Percentiles rank a stretch among this genome's conserved stretches.
Evolutionary conservation across 2,797 vertebrate genomes (phyloP).

Genomic region (Chloroceryle inda): DNA sequence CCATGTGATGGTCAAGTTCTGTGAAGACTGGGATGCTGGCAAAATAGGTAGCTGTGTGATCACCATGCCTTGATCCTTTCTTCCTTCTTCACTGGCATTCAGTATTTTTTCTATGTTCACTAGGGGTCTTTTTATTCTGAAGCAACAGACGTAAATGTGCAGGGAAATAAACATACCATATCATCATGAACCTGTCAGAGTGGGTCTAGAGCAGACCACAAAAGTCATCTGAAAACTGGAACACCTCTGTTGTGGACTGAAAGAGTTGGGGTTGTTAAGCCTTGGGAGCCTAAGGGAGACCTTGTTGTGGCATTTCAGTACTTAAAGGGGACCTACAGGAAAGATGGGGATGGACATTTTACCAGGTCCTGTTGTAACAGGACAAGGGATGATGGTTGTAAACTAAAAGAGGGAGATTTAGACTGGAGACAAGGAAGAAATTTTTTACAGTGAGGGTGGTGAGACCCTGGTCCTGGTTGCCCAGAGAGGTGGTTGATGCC

Average conservation of each 20-base stretch:
- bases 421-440: neutral
- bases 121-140: rapidly evolving
- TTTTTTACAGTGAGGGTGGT: neutral
- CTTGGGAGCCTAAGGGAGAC: neutral
- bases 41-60: rapidly evolving
- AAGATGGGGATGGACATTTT: neutral
- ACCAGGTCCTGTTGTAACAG: neutral
- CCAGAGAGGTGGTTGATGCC: neutral
- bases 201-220: neutral
- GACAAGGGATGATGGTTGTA: neutral
- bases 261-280: neutral
- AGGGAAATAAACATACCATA: neutral
- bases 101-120: neutral
- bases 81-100: neutral
- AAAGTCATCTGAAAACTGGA: neutral
- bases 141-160: neutral
- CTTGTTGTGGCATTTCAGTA: neutral
- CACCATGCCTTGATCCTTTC: neutral
- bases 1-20: neutral
- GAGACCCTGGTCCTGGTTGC: neutral
- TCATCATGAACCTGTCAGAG: neutral
- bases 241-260: neutral
- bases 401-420: neutral
- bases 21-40: neutral
- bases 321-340: neutral